Evolutionary conservation across 2,888 invertebrate species (phyloP), one percentile per base, ranked within the genome.

Genomic region (Xylota sylvarum): DNA sequence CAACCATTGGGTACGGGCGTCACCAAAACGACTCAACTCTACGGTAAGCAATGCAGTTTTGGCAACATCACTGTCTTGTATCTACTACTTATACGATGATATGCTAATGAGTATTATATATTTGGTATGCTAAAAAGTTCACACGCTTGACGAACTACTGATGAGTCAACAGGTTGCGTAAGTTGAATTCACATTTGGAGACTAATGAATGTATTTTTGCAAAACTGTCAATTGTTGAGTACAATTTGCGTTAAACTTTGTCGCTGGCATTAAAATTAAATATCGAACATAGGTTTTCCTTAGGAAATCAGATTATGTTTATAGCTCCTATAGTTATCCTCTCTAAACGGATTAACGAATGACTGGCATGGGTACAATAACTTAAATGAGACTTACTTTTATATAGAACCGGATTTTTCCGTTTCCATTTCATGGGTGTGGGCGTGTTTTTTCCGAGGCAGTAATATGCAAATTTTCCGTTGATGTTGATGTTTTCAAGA

Each of bases 1-100:
- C 10, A 95, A 96, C 89, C 94, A 95, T 89, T 97, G 97, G 97
- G 94, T 96, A 43, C 94, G 94, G 64, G 95, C 96, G 0, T 93
- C 93, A 87, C 96, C 96, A 1, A 94, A 94, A 89, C 93, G 95
- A n/a, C 46, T 58, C 10, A 91, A 91, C 81, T 90, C 91, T 67
- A 93, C 94, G 35, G 90, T 90, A 89, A 89, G 88, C 76, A 65
- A 46, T 64, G 43, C n/a, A 37, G n/a, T 43, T 64, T 6, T 17
- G 6, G 10, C 32, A 64, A 27, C 35, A 27, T 4, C 12, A n/a
- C 27, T 40, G 4, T 72, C 27, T 60, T 17, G 17, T 55, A 9
- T 35, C 17, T 37, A n/a, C 19, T 52, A 40, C 27, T 46, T 56
- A 7, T 17, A 60, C 58, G 14, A 72, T 37, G 17, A 35, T 32